phyloP scores from a whole-genome alignment of 2,888 invertebrate genomes.

The Patella depressa region DNA sequence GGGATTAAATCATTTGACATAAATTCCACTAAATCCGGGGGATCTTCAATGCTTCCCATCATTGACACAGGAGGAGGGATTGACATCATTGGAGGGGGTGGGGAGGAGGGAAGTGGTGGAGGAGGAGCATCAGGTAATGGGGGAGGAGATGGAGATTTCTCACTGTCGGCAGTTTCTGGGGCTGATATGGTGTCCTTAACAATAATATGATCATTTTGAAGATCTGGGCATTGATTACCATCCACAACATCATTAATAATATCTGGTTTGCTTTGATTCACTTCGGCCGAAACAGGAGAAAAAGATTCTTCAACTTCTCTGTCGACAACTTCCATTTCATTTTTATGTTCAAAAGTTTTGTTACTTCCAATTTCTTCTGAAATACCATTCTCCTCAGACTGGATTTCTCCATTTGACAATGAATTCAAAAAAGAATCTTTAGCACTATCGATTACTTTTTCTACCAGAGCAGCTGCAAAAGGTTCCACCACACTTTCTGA shows the following conservation, averaged over 20 bases:
- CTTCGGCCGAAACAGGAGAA: neutral
- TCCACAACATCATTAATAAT: conserved; percentile 12
- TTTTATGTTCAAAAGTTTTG: too few species aligned
- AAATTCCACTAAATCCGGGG: conserved; percentile 12
- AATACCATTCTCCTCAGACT: neutral
- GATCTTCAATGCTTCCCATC: neutral
- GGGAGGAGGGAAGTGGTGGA: conserved; percentile 11
- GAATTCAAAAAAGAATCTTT: conserved; percentile 16
- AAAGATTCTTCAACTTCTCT: neutral
- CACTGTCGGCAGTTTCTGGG: conserved; percentile 13
- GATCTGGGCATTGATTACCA: conserved; percentile 16
- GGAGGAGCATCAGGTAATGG: conserved; percentile 7
- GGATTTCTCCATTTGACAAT: conserved; percentile 11
- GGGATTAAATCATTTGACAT: neutral
- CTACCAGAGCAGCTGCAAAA: conserved; percentile 20
- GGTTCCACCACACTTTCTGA: conserved; percentile 13
- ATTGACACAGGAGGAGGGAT: neutral
- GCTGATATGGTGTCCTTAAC: conserved; percentile 13
- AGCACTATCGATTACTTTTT: conserved; percentile 13
- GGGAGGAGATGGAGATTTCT: conserved; percentile 7
- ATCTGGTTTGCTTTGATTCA: neutral
- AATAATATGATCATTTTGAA: conserved; percentile 17
- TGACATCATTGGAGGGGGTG: conserved; percentile 18
- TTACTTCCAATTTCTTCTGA: too few species aligned
- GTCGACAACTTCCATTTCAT: neutral